phyloP scores from a whole-genome alignment of 2,797 vertebrate species.

The Chaetophractus vellerosus region DNA sequence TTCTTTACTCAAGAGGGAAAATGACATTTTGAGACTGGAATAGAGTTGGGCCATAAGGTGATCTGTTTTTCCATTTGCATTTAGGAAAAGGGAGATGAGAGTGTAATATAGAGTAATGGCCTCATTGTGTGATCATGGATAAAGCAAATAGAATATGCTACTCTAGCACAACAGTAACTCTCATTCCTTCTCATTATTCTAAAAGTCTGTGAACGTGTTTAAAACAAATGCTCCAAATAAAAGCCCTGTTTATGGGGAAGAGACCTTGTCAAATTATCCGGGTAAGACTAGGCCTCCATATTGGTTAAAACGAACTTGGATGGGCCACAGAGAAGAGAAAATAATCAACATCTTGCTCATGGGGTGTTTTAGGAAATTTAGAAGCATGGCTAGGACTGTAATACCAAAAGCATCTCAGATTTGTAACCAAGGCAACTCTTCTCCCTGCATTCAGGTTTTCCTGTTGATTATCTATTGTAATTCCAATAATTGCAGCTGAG shows the following conservation, averaged over 20 bases:
- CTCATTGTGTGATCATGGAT: background rate
- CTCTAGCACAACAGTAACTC: constrained; percentile 8
- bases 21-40: background rate
- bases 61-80: constrained; percentile 70
- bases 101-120: constrained; percentile 55
- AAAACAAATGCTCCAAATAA: constrained; percentile 29
- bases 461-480: constrained; percentile 90
- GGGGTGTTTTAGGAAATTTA: constrained; percentile 59
- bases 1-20: background rate
- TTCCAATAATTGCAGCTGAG: constrained; percentile 90
- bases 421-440: constrained; percentile 91
- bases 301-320: constrained; percentile 27
- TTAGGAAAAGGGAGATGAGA: constrained; percentile 55
- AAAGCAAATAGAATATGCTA: constrained; percentile 47
- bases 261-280: constrained; percentile 31
- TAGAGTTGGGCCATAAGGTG: background rate
- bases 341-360: constrained; percentile 20
- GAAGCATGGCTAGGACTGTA: constrained; percentile 10
- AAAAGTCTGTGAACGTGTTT: constrained; percentile 31
- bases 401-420: constrained; percentile 68
- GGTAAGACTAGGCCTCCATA: background rate
- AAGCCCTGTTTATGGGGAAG: constrained; percentile 31
- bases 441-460: constrained; percentile 85
- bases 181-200: constrained; percentile 56
- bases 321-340: background rate